phyloP scores from a whole-genome alignment of 2,797 vertebrate species.

The Sebastes vulpes region DNA sequence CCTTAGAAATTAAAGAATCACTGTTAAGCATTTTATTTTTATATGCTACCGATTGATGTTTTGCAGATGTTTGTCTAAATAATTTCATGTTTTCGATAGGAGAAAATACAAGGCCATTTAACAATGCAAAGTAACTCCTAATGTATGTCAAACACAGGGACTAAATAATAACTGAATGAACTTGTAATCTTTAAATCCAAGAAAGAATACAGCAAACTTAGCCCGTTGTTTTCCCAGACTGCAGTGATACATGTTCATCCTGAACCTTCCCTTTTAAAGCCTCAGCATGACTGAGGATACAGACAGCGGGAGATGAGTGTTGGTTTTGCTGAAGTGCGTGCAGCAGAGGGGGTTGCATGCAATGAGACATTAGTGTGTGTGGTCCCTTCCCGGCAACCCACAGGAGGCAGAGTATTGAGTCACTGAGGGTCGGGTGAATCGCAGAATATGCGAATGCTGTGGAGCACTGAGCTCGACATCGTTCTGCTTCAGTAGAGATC shows the following conservation, averaged over 20 bases:
- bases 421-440: not conserved
- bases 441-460: not conserved
- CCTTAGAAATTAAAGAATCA: not conserved
- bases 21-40: not conserved
- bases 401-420: constrained; percentile 9
- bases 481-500: constrained; percentile 31
- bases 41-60: not conserved
- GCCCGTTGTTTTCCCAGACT: not conserved
- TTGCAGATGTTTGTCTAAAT: not conserved
- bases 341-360: not conserved
- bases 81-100: not conserved
- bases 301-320: constrained; percentile 5
- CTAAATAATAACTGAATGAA: not conserved
- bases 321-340: constrained; percentile 13
- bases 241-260: not conserved
- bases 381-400: not conserved
- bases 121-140: not conserved
- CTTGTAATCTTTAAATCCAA: not conserved
- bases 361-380: not conserved
- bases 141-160: not conserved
- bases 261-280: not conserved
- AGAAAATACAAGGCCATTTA: not conserved
- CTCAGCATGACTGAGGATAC: constrained; percentile 2
- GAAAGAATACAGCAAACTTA: not conserved
- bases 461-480: not conserved